Evolutionary conservation across 2,797 vertebrate genomes (phyloP).

Genomic region (Muscicapa striata): DNA sequence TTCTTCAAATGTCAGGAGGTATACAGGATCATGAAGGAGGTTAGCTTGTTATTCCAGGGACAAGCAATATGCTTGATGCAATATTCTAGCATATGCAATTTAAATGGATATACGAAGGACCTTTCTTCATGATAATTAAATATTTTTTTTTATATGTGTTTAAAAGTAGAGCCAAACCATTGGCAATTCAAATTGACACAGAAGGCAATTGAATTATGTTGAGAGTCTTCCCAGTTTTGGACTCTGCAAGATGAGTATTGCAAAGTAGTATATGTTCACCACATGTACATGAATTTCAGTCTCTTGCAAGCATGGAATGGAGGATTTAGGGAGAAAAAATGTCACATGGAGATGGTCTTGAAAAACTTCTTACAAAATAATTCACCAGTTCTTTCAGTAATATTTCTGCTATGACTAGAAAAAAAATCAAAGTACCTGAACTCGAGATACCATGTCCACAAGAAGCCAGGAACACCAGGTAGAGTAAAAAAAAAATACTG

Average conservation of each 20-base stretch:
- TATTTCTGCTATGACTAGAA: neutral
- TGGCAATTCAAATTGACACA: neutral
- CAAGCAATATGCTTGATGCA: neutral
- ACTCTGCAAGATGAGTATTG: neutral
- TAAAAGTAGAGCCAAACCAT: neutral
- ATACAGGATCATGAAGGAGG: neutral
- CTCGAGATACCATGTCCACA: neutral
- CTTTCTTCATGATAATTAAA: neutral
- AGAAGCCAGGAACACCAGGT: neutral
- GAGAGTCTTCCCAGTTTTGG: neutral
- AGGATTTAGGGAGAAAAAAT: neutral
- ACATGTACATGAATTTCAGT: neutral
- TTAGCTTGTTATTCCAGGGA: neutral
- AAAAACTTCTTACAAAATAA: neutral
- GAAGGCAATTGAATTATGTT: neutral
- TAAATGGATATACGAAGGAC: neutral
- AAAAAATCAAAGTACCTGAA: neutral
- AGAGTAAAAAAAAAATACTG: neutral
- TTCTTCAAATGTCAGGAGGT: neutral
- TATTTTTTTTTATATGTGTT: neutral
- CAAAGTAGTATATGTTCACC: neutral
- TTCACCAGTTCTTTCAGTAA: neutral
- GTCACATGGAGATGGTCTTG: neutral
- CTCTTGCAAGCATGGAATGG: neutral
- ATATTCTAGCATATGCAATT: neutral